Base-by-base conservation (phyloP, 2,888 invertebrate species). In the Suillia variegata region DNA sequence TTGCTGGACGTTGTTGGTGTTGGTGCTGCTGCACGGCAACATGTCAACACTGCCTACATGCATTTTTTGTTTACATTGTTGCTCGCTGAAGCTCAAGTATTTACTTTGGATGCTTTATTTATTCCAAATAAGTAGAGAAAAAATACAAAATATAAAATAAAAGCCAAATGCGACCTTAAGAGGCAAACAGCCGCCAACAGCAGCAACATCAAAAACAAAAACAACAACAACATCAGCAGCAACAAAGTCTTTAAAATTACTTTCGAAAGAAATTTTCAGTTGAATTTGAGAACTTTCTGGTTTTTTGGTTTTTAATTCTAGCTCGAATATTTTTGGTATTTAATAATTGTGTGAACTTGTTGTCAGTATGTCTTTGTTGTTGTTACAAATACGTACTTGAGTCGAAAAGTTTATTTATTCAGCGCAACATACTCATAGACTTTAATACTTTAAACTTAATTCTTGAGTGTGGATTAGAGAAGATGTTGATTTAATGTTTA, bases 51-150 rank as follows among this genome's bases (percentile, higher is more conserved):
- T 10, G 38, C 38, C 38, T n/a, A 38, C 38, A 38, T 38, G 38
- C 15, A 38, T 8, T 38, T 38, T 38, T 8, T 38, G 26, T 26
- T 26, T 26, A 26, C 26, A 13, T 10, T 38, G 38, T n/a, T 31
- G 4, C 38, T 38, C 38, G 6, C 45, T n/a, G n/a, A n/a, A n/a
- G n/a, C n/a, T 45, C 20, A 13, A 45, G 45, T 45, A 45, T 45
- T 45, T 45, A 45, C 45, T 18, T 45, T 45, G 20, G 13, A 45
- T 45, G 45, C 45, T 45, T 45, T 45, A 45, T 45, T 45, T 38
- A 38, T 38, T 4, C 38, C 47, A 54, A 54, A 54, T 54, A 54
- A 54, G 47, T 54, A 47, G 48, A 20, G 31, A 55, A 48, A 55
- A 55, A n/a, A n/a, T n/a, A n/a, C n/a, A n/a, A n/a, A n/a, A n/a